Evolutionary conservation across 2,888 invertebrate genomes (phyloP).

Genomic region (Nasonovia ribisnigri): DNA sequence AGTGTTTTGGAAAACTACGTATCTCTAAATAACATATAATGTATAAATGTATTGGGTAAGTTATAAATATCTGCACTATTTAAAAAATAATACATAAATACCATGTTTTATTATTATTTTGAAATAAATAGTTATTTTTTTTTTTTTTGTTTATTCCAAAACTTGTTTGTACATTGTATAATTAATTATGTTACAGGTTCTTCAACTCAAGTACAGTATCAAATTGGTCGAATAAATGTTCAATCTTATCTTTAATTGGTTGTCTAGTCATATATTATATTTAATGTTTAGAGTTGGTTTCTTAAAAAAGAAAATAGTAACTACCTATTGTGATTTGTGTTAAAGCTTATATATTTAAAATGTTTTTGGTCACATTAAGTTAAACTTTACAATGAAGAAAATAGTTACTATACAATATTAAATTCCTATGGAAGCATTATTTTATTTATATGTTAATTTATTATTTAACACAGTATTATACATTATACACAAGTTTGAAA

Average conservation of each 20-base stretch:
- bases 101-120: not conserved
- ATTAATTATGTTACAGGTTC: constrained; percentile 53
- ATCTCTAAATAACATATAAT: not conserved
- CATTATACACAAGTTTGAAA: not conserved
- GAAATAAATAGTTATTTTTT: not conserved
- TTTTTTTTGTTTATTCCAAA: not conserved
- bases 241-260: constrained; percentile 57
- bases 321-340: not conserved
- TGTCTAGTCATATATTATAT: constrained; percentile 25
- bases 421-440: not conserved
- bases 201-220: constrained; percentile 54
- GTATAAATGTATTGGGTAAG: not conserved
- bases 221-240: constrained; percentile 58
- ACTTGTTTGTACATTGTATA: constrained; percentile 12
- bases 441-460: not conserved
- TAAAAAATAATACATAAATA: not conserved
- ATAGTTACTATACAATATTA: not conserved
- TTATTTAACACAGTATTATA: not conserved
- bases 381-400: not conserved
- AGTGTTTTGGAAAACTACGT: not conserved
- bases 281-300: constrained; percentile 19
- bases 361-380: not conserved
- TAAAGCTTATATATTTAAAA: not conserved
- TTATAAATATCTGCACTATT: not conserved
- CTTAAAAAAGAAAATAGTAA: constrained; percentile 2